Base-by-base conservation (phyloP, 2,113 vertebrate species). In the Melanerpes formicivorus region DNA sequence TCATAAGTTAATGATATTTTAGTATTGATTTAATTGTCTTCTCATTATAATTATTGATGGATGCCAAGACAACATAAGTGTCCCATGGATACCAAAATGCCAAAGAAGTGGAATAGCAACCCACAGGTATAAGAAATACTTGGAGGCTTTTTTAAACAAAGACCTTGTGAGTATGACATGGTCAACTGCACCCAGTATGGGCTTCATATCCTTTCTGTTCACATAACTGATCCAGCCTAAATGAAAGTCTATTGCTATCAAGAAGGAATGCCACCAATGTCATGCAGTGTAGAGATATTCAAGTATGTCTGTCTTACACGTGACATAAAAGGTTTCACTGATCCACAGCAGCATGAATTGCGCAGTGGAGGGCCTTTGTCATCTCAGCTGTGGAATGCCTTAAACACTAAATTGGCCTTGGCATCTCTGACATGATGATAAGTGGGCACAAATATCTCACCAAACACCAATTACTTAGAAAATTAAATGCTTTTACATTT, bases 261-360 rank as follows among this genome's bases (percentile, higher is more conserved):
- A 27, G 65, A 60, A 94, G 29, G 95, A 93, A 96, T 93, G 88
- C 44, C 83, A 94, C 86, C 80, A 80, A 87, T 80, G 84, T 65
- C 72, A 62, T 25, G 37, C 75, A 84, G 85, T 66, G 84, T 78
- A 82, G 73, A 83, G 50, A 70, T 58, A 30, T 80, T 44, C 1
- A 15, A 55, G 50, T 34, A 12, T 34, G 42, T 66, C 77, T 92
- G 63, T 42, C 77, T 91, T 87, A 52, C 67, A 40, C 1, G 23
- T 71, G 67, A 84, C 75, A 90, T 27, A n/a, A 92, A 95, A 92
- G 55, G 42, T 90, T 91, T 93, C 62, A 52, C 46, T 56, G 77
- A 90, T 56, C 52, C 56, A 42, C 37, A 82, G 58, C 67, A 84
- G 54, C 0, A 0, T 34, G 67, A 90, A 60, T 62, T 80, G 60